These are phyloP conservation scores for Lepidurus couesii DNA, from an alignment of 1,140 invertebrate genomes.

Conservation along the genomic window DNA sequence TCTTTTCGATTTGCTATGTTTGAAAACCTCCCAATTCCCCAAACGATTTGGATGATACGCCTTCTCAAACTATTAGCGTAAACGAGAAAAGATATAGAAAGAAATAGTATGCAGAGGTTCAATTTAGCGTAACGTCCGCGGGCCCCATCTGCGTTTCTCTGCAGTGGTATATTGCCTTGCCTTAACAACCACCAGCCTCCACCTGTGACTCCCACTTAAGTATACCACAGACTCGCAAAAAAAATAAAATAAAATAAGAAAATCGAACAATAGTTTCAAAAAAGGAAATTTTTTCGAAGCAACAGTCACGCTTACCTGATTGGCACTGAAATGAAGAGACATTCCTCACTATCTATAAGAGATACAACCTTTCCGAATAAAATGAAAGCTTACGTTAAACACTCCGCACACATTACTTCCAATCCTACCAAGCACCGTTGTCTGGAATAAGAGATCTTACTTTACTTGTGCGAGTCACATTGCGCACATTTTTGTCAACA, in stretches of 20 bases:
- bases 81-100: neutral
- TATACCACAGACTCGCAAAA: constrained; percentile 18
- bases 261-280: neutral
- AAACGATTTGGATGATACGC: constrained; percentile 30
- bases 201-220: constrained; percentile 28
- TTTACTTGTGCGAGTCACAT: neutral
- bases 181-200: neutral
- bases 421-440: neutral
- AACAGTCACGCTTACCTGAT: constrained; percentile 29
- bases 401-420: neutral
- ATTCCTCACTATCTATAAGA: constrained; percentile 24
- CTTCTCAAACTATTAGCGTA: constrained; percentile 32
- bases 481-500: neutral
- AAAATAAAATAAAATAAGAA: neutral
- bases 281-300: too few species aligned
- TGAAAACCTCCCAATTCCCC: constrained; percentile 31
- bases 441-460: neutral
- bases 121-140: neutral
- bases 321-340: constrained; percentile 35
- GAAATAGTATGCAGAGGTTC: neutral
- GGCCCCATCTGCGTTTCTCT: neutral
- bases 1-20: constrained; percentile 25
- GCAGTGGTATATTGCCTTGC: neutral
- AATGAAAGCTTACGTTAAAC: neutral
- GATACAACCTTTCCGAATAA: too few species aligned